Conservation (phyloP, 2,797 vertebrate species). For the Spheniscus humboldti region DNA sequence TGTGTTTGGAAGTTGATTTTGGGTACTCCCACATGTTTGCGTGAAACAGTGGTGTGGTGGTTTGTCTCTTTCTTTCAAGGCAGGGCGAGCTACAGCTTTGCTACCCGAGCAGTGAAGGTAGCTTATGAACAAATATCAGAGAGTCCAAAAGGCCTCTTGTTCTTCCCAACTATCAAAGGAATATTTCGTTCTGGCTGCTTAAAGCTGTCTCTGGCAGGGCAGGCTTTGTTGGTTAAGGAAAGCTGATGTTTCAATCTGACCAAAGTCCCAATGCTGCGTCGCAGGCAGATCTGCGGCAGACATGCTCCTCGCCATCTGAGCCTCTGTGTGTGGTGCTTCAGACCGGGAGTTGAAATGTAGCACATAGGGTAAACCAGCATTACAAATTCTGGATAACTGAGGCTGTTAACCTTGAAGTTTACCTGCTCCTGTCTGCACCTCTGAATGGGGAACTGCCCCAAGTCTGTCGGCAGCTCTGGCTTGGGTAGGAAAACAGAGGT, state of each 20-base stretch:
- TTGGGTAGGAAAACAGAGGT: neutral
- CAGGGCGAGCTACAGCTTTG: neutral
- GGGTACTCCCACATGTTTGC: neutral
- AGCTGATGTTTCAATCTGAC: neutral
- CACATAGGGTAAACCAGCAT: neutral
- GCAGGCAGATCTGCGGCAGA: neutral
- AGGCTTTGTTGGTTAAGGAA: neutral
- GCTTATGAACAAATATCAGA: neutral
- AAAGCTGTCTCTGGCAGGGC: neutral
- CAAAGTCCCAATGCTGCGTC: rapidly evolving
- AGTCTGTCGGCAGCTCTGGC: neutral
- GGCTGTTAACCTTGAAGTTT: neutral
- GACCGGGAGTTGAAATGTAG: neutral
- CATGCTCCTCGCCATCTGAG: rapidly evolving
- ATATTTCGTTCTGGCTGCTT: neutral
- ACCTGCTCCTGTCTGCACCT: neutral
- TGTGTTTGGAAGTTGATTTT: neutral
- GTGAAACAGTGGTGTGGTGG: neutral
- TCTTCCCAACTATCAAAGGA: neutral
- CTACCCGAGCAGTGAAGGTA: neutral
- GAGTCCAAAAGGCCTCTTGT: neutral
- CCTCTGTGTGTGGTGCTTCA: neutral
- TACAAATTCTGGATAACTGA: neutral
- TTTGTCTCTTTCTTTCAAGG: neutral
- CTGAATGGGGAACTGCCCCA: neutral